These are phyloP conservation scores for Scaptomyza reducta DNA, from an alignment of 2,888 invertebrate species.

Conservation along the genomic window DNA sequence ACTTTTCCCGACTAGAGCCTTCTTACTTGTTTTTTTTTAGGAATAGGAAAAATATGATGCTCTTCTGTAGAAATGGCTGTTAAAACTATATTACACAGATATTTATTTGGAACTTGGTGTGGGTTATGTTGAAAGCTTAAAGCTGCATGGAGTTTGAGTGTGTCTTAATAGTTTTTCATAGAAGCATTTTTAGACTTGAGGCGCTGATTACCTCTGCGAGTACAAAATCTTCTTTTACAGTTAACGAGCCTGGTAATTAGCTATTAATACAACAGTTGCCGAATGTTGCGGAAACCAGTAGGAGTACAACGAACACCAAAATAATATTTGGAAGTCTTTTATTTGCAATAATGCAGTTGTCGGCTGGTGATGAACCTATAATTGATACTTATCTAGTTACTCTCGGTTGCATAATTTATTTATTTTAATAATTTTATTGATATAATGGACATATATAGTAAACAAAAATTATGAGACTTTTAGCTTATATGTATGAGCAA, in stretches of 20 bases:
- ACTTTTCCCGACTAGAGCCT: too few relatives aligned
- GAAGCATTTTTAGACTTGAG: too few relatives aligned
- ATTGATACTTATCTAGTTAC: neutral
- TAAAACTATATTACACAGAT: too few relatives aligned
- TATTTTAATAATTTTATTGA: conserved; percentile 4
- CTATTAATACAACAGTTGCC: neutral
- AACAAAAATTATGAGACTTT: neutral
- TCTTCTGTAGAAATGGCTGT: too few relatives aligned
- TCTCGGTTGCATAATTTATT: neutral
- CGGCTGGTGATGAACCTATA: neutral
- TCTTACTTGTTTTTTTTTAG: too few relatives aligned
- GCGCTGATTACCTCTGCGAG: too few relatives aligned
- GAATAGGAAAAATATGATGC: too few relatives aligned
- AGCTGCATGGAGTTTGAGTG: too few relatives aligned
- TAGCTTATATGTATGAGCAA: neutral
- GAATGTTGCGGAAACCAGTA: neutral
- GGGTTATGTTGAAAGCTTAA: too few relatives aligned
- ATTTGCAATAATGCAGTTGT: neutral
- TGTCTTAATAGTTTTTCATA: too few relatives aligned
- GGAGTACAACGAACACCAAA: neutral
- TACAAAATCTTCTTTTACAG: too few relatives aligned
- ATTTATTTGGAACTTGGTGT: too few relatives aligned
- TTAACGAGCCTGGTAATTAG: neutral
- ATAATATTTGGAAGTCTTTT: neutral
- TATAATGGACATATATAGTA: neutral